Base-by-base conservation (phyloP, 2,888 invertebrate genomes). In the Keiferia lycopersicella region DNA sequence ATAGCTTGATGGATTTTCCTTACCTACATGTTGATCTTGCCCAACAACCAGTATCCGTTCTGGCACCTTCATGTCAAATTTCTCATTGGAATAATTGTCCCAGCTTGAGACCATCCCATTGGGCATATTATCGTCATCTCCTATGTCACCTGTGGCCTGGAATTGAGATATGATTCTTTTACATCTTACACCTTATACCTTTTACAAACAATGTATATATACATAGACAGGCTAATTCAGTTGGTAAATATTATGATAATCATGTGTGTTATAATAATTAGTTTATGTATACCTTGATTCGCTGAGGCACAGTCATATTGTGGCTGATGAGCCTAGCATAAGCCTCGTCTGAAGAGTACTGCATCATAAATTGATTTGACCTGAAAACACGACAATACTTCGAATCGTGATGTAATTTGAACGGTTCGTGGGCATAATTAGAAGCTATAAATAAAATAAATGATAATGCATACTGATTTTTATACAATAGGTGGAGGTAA, bases 1-100 rank as follows among this genome's bases (percentile, higher is more conserved):
- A n/a, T n/a, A n/a, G n/a, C n/a, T n/a, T n/a, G 8, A 16, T 45
- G 6, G 45, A 3, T n/a, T 45, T 45, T 62, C 61, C 74, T 78
- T 81, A 93, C 94, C 94, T 78, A 94, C 76, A 82, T 94, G 94
- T 81, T 95, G 94, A 76, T 94, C 94, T 84, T 95, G 94, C 81
- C 98, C 98, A 74, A 96, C 94, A 58, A 98, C 96, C 71, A 98
- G 93, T 82, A 98, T 98, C 79, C 98, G 94, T 79, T 98, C 98
- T 2, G 98, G 98, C 45, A 98, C 98, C 79, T 95, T 95, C 98
- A 98, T 98, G 74, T 96, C 95, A 83, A 96, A 95, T 86, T 96
- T 96, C 73, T 96, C 96, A 75, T 92, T 93, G 67, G 93, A 92
- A 80, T 93, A 93, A 10, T 34, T 34, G 71, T 93, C 92, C 95